phyloP scores from a whole-genome alignment of 1,140 invertebrate species.

The Lutraria rhynchaena region DNA sequence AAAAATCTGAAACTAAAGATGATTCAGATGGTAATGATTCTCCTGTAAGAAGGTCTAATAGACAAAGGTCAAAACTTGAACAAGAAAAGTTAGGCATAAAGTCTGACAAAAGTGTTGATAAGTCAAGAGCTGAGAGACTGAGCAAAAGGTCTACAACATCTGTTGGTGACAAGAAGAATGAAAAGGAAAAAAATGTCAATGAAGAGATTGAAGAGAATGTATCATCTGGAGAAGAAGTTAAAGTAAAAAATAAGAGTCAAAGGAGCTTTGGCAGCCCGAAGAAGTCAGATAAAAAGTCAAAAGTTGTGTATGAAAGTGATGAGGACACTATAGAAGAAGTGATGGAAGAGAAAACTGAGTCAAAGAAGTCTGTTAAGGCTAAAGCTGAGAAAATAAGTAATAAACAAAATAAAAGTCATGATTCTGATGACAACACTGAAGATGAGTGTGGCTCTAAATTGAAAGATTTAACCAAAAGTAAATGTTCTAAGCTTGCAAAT shows the following conservation, averaged over 20 bases:
- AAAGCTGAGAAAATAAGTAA: conserved; percentile 6
- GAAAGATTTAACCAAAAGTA: neutral
- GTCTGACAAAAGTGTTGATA: conserved; percentile 13
- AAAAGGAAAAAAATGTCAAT: neutral
- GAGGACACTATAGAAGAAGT: neutral
- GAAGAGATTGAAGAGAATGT: neutral
- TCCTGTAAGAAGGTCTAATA: conserved; percentile 40
- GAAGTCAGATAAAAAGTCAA: neutral
- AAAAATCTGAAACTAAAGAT: conserved; percentile 12
- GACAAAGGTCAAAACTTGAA: conserved; percentile 20
- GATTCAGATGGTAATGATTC: conserved; percentile 28
- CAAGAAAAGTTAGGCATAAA: conserved; percentile 4
- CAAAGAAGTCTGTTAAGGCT: neutral
- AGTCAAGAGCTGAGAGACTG: neutral
- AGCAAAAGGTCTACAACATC: conserved; percentile 6
- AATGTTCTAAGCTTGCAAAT: conserved; percentile 6
- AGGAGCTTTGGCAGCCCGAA: neutral
- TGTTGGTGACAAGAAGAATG: too few relatives aligned
- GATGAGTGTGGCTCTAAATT: neutral
- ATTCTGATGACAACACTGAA: conserved; percentile 1
- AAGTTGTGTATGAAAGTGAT: neutral
- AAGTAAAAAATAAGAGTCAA: neutral
- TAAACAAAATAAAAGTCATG: conserved; percentile 21
- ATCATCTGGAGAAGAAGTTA: neutral
- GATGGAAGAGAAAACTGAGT: neutral